Percentiles rank a stretch among this genome's conserved stretches.
These are phyloP conservation scores for Idaea straminata DNA, from an alignment of 2,888 invertebrate genomes.

Conservation along the genomic window DNA sequence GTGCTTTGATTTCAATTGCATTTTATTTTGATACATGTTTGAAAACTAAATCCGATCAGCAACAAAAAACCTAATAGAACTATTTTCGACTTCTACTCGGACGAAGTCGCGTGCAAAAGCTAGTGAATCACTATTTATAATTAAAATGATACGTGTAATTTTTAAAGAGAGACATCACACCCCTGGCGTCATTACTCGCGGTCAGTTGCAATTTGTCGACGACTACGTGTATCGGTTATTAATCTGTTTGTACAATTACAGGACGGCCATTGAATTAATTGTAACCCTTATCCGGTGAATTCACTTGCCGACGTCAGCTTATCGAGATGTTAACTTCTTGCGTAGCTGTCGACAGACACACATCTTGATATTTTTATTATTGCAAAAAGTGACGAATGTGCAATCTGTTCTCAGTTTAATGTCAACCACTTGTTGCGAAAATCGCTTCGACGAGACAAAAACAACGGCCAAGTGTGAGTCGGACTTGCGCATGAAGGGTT, in stretches of 20 bases:
- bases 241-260: conserved; percentile 66
- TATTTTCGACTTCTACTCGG: too few relatives aligned
- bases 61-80: too few relatives aligned
- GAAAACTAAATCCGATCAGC: too few relatives aligned
- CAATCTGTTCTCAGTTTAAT: conserved; percentile 36
- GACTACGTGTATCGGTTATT: conserved; percentile 68
- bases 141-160: conserved; percentile 18
- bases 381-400: conserved; percentile 49
- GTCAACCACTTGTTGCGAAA: conserved; percentile 38
- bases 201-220: conserved; percentile 66
- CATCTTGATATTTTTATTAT: conserved; percentile 50
- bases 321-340: conserved; percentile 50
- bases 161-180: conserved; percentile 44
- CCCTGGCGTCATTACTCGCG: conserved; percentile 43
- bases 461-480: too few relatives aligned
- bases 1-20: too few relatives aligned
- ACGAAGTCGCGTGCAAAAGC: neutral
- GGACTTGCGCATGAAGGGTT: too few relatives aligned
- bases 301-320: conserved; percentile 44
- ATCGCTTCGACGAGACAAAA: conserved; percentile 24
- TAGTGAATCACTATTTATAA: conserved; percentile 2
- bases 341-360: conserved; percentile 42
- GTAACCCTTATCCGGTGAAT: conserved; percentile 62
- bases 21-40: too few relatives aligned
- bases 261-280: conserved; percentile 61